phyloP scores from a whole-genome alignment of 2,797 vertebrate species.

The Merluccius polli region DNA sequence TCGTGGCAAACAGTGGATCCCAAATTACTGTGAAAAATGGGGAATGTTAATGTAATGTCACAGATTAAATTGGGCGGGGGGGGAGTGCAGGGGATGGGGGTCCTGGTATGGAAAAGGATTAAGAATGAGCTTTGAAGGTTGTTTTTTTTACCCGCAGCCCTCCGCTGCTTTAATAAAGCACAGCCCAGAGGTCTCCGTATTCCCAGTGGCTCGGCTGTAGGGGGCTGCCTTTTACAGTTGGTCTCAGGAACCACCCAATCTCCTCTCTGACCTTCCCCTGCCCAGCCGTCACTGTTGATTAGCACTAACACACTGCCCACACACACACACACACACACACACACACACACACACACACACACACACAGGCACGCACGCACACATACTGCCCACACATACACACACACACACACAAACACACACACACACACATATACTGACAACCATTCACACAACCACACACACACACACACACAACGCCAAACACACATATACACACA shows the following conservation, averaged over 20 bases:
- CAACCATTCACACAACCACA: no score
- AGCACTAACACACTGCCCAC: constrained; percentile 27
- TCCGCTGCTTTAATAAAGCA: constrained; percentile 45
- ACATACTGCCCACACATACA: background rate
- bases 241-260: constrained; percentile 63
- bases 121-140: constrained; percentile 63
- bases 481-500: background rate
- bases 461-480: background rate
- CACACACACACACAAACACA: no score
- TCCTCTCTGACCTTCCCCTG: constrained; percentile 63
- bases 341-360: background rate
- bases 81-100: constrained; percentile 31
- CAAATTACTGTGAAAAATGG: constrained; percentile 56
- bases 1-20: constrained; percentile 42
- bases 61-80: constrained; percentile 58
- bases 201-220: constrained; percentile 41
- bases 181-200: constrained; percentile 49
- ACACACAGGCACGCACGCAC: background rate
- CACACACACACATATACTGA: no score
- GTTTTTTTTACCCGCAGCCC: constrained; percentile 44
- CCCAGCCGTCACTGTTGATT: constrained; percentile 55
- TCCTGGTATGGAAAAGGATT: constrained; percentile 57
- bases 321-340: background rate
- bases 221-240: constrained; percentile 51
- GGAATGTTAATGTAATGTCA: constrained; percentile 61